phyloP scores from a whole-genome alignment of 1,140 invertebrate genomes.

The Zelostemma sp. region DNA sequence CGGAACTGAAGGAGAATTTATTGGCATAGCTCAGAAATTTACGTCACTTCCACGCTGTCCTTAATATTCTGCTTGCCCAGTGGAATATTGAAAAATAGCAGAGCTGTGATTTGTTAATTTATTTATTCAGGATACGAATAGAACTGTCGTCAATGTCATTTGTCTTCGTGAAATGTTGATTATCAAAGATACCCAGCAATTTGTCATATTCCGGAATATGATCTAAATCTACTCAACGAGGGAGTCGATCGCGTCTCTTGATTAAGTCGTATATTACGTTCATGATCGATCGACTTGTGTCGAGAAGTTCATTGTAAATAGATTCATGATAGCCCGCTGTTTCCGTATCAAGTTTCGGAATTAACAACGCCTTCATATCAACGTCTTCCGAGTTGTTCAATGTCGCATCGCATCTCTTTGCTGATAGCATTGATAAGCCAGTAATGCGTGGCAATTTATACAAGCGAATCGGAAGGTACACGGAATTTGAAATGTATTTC shows the following conservation, averaged over 20 bases:
- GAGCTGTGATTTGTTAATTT: too few species aligned
- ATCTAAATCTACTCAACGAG: conserved; percentile 31
- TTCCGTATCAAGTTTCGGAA: neutral
- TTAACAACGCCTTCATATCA: neutral
- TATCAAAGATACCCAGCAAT: conserved; percentile 29
- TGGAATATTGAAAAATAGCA: neutral
- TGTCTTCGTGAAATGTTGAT: neutral
- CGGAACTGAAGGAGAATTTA: conserved; percentile 6
- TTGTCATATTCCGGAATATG: conserved; percentile 37
- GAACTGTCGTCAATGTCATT: neutral
- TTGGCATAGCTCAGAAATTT: conserved; percentile 13
- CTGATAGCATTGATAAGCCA: too few species aligned
- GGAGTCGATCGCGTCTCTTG: conserved; percentile 25
- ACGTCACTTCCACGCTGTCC: conserved; percentile 15
- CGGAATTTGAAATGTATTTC: neutral
- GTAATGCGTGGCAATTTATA: neutral
- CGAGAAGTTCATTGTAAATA: conserved; percentile 21
- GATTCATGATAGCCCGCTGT: neutral
- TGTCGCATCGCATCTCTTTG: too few species aligned
- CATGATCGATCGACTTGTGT: conserved; percentile 26
- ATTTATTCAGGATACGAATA: too few species aligned
- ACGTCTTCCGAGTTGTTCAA: too few species aligned
- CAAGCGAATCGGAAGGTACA: conserved; percentile 2
- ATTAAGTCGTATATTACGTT: conserved; percentile 37
- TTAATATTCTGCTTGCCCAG: conserved; percentile 7